Conservation (phyloP, 2,888 invertebrate species). For the Hanleya hanleyi region DNA sequence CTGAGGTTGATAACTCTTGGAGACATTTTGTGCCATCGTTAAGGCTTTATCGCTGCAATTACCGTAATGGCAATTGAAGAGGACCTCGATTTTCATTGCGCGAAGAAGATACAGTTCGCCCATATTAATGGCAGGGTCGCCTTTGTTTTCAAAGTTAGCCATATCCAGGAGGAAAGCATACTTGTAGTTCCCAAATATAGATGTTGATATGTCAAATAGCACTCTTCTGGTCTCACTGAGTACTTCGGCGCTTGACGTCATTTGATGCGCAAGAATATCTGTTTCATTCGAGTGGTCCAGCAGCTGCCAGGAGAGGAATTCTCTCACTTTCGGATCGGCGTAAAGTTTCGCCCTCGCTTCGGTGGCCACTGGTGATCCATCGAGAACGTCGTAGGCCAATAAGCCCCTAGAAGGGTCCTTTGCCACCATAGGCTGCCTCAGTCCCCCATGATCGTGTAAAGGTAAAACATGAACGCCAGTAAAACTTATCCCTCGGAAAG, state of each 20-base stretch:
- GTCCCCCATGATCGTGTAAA: background rate
- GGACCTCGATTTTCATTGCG: conserved; percentile 15
- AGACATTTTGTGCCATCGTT: background rate
- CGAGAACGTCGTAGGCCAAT: background rate
- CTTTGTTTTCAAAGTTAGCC: conserved; percentile 39
- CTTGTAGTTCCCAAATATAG: conserved; percentile 22
- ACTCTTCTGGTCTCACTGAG: conserved; percentile 35
- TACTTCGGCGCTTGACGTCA: conserved; percentile 25
- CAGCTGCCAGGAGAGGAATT: background rate
- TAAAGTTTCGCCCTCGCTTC: background rate
- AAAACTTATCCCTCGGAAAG: background rate
- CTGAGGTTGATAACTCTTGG: background rate
- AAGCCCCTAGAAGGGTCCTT: background rate
- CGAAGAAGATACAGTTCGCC: conserved; percentile 33
- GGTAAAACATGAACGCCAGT: background rate
- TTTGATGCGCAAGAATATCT: conserved; percentile 14
- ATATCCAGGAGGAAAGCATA: conserved; percentile 39
- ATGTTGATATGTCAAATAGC: conserved; percentile 23
- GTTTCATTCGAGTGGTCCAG: conserved; percentile 4
- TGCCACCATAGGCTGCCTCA: background rate
- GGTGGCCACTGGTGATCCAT: background rate
- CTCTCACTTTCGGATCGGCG: background rate
- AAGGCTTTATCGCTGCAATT: background rate
- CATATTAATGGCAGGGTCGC: conserved; percentile 39
- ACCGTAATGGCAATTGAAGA: conserved; percentile 15